Percentiles rank a stretch among this genome's conserved stretches.
Evolutionary conservation across 64 coral and sea anemone genomes (phyloP).

Genomic region (Anthopleura sola): DNA sequence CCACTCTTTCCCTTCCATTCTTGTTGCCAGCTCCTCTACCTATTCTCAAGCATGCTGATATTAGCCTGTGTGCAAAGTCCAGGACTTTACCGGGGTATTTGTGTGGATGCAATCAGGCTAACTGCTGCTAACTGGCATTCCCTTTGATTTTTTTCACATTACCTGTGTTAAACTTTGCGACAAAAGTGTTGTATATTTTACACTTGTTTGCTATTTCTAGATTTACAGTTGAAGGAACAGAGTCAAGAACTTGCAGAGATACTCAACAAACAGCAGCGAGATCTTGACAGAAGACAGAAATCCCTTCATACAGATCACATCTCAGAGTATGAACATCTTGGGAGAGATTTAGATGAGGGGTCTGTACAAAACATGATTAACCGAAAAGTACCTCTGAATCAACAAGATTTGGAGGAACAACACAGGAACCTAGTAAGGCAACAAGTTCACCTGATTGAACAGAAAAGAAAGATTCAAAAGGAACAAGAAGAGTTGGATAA

Average conservation of each 20-base stretch:
- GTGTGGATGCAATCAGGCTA: too few relatives aligned
- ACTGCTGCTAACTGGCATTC: too few relatives aligned
- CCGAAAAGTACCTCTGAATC: background rate
- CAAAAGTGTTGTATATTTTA: background rate
- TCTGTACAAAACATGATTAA: too few relatives aligned
- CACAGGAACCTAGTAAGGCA: constrained; percentile 32
- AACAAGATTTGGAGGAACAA: constrained; percentile 30
- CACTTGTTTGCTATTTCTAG: background rate
- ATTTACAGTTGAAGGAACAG: constrained; percentile 40
- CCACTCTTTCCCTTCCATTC: background rate
- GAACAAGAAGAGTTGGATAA: constrained; percentile 73
- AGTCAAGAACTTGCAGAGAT: constrained; percentile 32
- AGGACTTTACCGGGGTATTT: too few relatives aligned
- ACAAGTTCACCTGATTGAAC: constrained; percentile 54
- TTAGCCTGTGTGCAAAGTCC: too few relatives aligned
- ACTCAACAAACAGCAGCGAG: constrained; percentile 30
- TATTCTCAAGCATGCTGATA: too few relatives aligned
- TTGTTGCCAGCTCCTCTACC: background rate
- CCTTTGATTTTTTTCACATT: background rate
- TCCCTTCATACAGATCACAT: constrained; percentile 39
- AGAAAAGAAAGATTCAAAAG: constrained; percentile 56
- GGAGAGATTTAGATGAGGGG: constrained; percentile 15
- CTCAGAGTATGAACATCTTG: constrained; percentile 17
- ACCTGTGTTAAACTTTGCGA: background rate
- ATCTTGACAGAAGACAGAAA: constrained; percentile 43